Base-by-base conservation (phyloP, 1,140 invertebrate genomes). In the Drosophila lini region DNA sequence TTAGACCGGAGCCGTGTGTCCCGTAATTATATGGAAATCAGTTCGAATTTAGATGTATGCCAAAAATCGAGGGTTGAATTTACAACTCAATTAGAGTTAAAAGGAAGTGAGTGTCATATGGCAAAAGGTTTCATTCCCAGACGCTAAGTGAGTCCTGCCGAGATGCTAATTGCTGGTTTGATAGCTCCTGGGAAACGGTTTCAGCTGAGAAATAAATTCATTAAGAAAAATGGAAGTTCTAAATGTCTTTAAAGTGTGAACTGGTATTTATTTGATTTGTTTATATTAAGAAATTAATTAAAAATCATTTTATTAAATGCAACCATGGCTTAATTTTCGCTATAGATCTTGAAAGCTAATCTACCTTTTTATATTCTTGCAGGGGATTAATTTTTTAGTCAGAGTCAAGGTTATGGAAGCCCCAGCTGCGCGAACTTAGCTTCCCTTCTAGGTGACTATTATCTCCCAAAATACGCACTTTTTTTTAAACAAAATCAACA, bases 11-110 rank as follows among this genome's bases (percentile, higher is more conserved):
- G 75, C 52, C 52, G 52, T 63, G 28, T 45, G 22, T 45, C 62
- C 58, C 63, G 56, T 83, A 76, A 83, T 84, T 82, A 82, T 73
- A 53, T 55, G 55, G 61, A 86, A 81, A 85, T 78, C 44, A 42
- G n/a, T 71, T 58, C 36, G 22, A 31, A 19, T 59, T 70, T 16
- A 48, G n/a, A 48, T 58, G 65, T 13, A 32, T 70, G 42, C 16
- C 31, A 69, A 62, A 60, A 62, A 36, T 44, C 48, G 36, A 48
- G 74, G 73, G 74, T 55, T 76, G 60, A 50, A 55, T 64, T 75
- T 56, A 75, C 19, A 48, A 22, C 74, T 75, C 70, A 75, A 75
- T 75, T 75, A 75, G 42, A 44, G 38, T 10, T 41, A 19, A 40
- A 56, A 69, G 68, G 64, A 73, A 59, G 45, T 42, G 10, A 25